Conservation (phyloP, 2,888 invertebrate genomes). For the Dusona sp. region DNA sequence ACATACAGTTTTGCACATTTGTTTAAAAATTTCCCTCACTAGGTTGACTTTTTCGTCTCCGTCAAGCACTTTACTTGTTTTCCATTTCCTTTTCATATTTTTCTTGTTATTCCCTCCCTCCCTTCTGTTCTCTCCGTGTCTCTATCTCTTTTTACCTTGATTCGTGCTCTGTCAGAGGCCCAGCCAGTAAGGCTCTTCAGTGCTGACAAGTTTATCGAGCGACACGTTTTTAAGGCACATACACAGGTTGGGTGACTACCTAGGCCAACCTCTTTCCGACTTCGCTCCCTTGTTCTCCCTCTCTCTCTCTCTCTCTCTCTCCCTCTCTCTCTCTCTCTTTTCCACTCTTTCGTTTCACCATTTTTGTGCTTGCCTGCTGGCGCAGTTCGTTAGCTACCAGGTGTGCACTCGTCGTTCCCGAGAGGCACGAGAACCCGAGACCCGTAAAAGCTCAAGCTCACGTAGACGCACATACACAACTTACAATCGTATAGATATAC, state of each 20-base stretch:
- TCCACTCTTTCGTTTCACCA: constrained; percentile 22
- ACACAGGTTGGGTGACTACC: constrained; percentile 45
- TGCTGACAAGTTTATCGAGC: constrained; percentile 71
- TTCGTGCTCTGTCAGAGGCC: constrained; percentile 35
- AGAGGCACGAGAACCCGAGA: constrained; percentile 34
- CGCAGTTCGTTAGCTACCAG: constrained; percentile 71
- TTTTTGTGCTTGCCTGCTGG: constrained; percentile 53
- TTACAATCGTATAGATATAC: constrained; percentile 31
- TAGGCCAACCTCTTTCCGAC: constrained; percentile 34
- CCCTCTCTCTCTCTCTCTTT: constrained; percentile 21
- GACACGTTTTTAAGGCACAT: constrained; percentile 71
- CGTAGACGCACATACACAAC: constrained; percentile 22
- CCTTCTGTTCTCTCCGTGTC: neutral
- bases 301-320: constrained; percentile 13
- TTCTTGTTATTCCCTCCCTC: constrained; percentile 29
- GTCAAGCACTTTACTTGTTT: constrained; percentile 54
- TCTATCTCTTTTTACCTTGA: constrained; percentile 10
- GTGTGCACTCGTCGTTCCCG: constrained; percentile 62
- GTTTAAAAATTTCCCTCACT: constrained; percentile 38
- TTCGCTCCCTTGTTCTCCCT: constrained; percentile 2
- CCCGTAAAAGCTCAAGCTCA: constrained; percentile 20
- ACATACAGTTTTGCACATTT: constrained; percentile 30
- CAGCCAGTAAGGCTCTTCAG: constrained; percentile 30
- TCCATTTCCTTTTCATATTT: constrained; percentile 54
- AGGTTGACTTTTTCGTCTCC: constrained; percentile 42